Conservation (phyloP, 2,888 invertebrate genomes). For the Glyphotaelius pellucidus region DNA sequence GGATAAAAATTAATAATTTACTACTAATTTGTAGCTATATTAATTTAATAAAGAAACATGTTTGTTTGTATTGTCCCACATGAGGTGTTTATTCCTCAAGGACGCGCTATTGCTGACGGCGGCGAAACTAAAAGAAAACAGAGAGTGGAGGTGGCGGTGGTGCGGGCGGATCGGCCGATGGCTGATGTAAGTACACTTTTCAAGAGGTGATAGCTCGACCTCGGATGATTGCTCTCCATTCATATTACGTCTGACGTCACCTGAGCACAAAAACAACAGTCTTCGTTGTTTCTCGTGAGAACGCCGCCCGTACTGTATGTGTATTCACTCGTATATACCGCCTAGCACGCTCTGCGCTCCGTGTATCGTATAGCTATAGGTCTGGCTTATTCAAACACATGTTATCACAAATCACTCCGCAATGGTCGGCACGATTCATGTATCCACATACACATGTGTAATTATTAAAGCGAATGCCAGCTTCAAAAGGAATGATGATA, state of each 20-base stretch:
- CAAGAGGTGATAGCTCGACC: slow-evolving; percentile 47
- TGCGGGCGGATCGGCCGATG: too few species aligned
- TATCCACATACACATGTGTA: slow-evolving; percentile 13
- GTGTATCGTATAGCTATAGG: slow-evolving; percentile 15
- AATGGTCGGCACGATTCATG: slow-evolving; percentile 47
- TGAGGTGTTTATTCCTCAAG: background rate
- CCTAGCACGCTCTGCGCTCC: background rate
- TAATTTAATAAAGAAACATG: too few species aligned
- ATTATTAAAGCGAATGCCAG: slow-evolving; percentile 38
- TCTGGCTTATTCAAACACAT: slow-evolving; percentile 38
- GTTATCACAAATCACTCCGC: slow-evolving; percentile 47
- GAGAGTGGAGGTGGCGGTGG: background rate
- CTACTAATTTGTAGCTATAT: too few species aligned
- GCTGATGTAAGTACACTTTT: slow-evolving; percentile 15
- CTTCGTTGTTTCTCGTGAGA: slow-evolving; percentile 34
- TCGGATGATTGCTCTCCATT: slow-evolving; percentile 42
- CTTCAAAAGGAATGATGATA: slow-evolving; percentile 36
- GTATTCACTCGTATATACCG: background rate
- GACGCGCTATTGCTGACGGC: background rate
- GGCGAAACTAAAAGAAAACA: background rate
- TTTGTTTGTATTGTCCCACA: background rate
- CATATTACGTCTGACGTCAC: slow-evolving; percentile 50
- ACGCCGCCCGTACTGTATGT: background rate
- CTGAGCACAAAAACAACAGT: slow-evolving; percentile 21
- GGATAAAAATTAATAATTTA: background rate